Conservation (phyloP, 2,888 invertebrate species). For the Nasonia oneida region DNA sequence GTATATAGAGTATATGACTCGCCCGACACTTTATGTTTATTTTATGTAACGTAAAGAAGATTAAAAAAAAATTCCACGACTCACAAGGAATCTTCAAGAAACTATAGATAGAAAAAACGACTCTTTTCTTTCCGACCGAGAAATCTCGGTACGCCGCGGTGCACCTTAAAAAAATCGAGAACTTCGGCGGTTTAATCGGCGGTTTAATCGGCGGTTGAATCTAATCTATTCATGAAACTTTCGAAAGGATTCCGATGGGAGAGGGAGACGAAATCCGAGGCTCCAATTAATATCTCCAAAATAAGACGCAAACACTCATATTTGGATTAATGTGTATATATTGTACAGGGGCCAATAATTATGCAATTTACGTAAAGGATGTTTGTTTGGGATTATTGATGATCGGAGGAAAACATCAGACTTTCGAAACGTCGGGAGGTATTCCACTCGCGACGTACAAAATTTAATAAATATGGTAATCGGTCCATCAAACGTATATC, state of each 20-base stretch:
- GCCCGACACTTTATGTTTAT: background rate
- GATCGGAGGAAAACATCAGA: background rate
- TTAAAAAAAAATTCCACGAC: background rate
- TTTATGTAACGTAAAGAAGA: background rate
- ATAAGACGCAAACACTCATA: background rate
- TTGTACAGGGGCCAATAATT: background rate
- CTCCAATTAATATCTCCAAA: background rate
- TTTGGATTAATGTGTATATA: background rate
- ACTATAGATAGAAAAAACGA: background rate
- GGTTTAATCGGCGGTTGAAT: conserved; percentile 13
- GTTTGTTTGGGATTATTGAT: background rate
- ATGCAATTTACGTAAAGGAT: background rate
- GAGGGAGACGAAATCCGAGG: background rate
- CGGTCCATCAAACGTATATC: no score
- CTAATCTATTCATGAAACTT: conserved; percentile 38
- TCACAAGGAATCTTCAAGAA: background rate
- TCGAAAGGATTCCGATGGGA: background rate
- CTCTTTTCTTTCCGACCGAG: background rate
- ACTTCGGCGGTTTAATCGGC: background rate
- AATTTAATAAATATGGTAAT: no score
- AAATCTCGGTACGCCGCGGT: background rate
- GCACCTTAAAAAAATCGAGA: conserved; percentile 18
- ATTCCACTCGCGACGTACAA: background rate
- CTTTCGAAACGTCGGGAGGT: background rate
- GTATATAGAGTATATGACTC: background rate